Evolutionary conservation across 1,140 invertebrate species (phyloP), one percentile per base, ranked within the genome.

Genomic region (Drosophila ercepeae): DNA sequence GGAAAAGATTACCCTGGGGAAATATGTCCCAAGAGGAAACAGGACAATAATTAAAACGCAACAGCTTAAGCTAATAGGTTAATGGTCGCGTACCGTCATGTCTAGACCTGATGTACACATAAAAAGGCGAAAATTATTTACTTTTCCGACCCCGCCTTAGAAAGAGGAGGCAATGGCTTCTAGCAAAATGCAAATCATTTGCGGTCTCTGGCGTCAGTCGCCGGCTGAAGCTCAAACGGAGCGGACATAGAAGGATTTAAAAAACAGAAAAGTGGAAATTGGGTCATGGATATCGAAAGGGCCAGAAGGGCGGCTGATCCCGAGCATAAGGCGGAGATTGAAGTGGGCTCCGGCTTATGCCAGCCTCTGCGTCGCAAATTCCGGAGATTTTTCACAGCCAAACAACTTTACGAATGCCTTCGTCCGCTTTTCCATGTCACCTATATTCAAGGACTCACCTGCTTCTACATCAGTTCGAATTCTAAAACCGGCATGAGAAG

Each of bases 81-180:
- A 69, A 69, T 75, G 65, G 54, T 60, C 42, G 2, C 29, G 44
- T 29, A 49, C 23, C 21, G 41, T 21, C 46, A 52, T 34, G 63
- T 55, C 77, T 59, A 65, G 71, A 65, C 60, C 60, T 19, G 9
- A 7, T 18, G 39, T 45, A 29, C 39, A 46, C 63, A 79, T 86
- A 51, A 88, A 82, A 86, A 81, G 65, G 55, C 34, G 57, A 41
- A 63, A 86, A 76, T 76, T 84, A 88, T 84, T 84, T 84, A 65
- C 81, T 79, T 76, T 42, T 21, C 48, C 39, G 32, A 54, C 57
- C 79, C 76, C 76, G 57, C 81, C 72, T 60, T 58, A 9, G 29
- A 32, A n/a, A 32, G 34, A n/a, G 6, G 14, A 3, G 45, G 14
- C 36, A 29, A 23, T 18, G 52, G 6, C 9, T 48, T 46, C 34